Evolutionary conservation across 2,888 invertebrate genomes (phyloP), one percentile per base, ranked within the genome.

Genomic region (Acrobasis repandana): DNA sequence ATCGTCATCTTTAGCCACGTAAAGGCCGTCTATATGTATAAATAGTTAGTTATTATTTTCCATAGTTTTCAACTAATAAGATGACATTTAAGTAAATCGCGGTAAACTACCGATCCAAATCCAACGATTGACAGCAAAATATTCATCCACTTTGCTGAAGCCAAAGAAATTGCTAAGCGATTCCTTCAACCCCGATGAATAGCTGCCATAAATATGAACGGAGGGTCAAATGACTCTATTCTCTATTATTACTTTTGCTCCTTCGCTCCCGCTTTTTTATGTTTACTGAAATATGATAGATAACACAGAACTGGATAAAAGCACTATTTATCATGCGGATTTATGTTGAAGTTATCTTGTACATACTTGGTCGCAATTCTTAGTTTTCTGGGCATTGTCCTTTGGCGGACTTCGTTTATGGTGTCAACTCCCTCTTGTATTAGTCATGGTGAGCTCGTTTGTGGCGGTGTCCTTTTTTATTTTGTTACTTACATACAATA

Each of bases 201-300:
- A 69, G 72, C 67, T 66, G 68, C 72, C 76, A 72, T 82, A 79
- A 83, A 80, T 79, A 79, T 74, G 73, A 75, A 71, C 68, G 70
- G 62, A 62, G 74, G 76, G 73, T 76, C 72, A 73, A 77, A 80
- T 73, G 76, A 76, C 75, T 79, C 73, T 71, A 77, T 79, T 79
- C 70, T 67, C 65, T 28, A 28, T 38, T n/a, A 38, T 43, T 14
- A 43, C 43, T 66, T 67, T 71, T 73, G 2, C 43, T 43, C 14
- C 43, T 43, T 43, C 43, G 43, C 43, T 1, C n/a, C 43, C 43
- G 43, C 28, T 28, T 28, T 28, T 28, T 28, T 28, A 28, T 28
- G 28, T 5, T 6, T 28, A 5, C 28, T 28, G 6, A 28, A 28
- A 28, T 28, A 28, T 28, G 28, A 28, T 28, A 28, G n/a, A n/a